Evolutionary conservation across 92 coral and sea anemone species (phyloP).

Genomic region (Heliopora coerulea): DNA sequence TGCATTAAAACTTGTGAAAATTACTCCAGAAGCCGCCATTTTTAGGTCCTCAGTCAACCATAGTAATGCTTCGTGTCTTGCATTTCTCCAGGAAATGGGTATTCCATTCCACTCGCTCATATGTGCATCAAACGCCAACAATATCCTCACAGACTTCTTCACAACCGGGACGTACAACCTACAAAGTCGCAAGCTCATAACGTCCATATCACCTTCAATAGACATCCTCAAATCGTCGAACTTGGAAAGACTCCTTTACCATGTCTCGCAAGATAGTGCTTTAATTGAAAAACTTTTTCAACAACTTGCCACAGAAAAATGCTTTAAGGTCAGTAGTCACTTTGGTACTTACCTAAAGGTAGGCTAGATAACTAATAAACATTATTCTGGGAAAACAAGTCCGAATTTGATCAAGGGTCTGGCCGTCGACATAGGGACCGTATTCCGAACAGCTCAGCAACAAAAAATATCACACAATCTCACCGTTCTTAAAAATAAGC

Average conservation of each 20-base stretch:
- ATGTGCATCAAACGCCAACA: conserved; percentile 92
- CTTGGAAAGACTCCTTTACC: conserved; percentile 80
- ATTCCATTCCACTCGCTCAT: conserved; percentile 69
- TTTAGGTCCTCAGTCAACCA: background rate
- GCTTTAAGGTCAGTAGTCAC: conserved; percentile 73
- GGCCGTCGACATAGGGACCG: no score
- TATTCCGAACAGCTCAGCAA: no score
- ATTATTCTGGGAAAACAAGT: no score
- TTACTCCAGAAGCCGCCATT: background rate
- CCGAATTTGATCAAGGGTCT: no score
- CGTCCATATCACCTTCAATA: conserved; percentile 79
- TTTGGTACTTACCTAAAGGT: no score
- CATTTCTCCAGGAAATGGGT: conserved; percentile 72
- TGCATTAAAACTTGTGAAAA: no score
- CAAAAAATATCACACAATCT: no score
- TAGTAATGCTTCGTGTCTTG: background rate
- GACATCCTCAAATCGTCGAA: conserved; percentile 92
- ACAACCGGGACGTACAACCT: conserved; percentile 72
- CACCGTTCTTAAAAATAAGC: no score
- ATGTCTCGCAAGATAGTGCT: conserved; percentile 53
- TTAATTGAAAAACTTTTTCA: conserved; percentile 50
- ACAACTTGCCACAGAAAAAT: conserved; percentile 60
- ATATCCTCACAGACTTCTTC: conserved; percentile 80
- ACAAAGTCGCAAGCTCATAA: conserved; percentile 56
- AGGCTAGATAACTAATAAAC: no score